Evolutionary conservation across 2,113 vertebrate species (phyloP), one percentile per base, ranked within the genome.

Genomic region (Leptobrachium ailaonicum): DNA sequence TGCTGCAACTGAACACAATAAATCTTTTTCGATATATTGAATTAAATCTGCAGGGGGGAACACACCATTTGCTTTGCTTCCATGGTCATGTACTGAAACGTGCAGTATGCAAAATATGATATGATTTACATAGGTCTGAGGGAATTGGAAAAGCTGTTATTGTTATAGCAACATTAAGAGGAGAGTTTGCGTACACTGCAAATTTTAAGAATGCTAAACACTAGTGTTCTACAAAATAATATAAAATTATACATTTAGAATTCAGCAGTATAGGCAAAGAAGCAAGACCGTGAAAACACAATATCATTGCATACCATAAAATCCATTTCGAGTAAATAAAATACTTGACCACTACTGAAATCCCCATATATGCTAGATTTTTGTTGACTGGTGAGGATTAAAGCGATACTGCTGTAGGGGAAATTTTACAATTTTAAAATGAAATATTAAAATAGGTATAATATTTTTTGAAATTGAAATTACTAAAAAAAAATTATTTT

Each of bases 11-110:
- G 54, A 81, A 44, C 67, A 81, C 79, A 81, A 75, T 81, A 81
- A 80, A 81, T 81, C 71, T 81, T 75, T 68, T 75, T 72, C 67
- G 71, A n/a, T 62, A 74, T 74, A 75, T 69, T 81, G 75, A 45
- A 11, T 41, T 75, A 45, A 66, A 1, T n/a, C 53, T 43, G 43
- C 80, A 71, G 44, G 79, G 68, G 68, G 79, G 56, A 6, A 76
- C 14, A 45, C 66, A 72, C 42, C 71, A 47, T 69, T 14, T 75
- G 66, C 53, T 70, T 41, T 0, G 0, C 67, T 66, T 41, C 68
- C 60, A 69, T 82, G 74, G 43, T 47, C 53, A 79, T 79, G 56
- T 78, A 79, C 56, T 54, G 45, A 70, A 69, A 75, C n/a, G 82
- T 83, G 14, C 1, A 60, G 8, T 12, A 75, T 76, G 58, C 45